These are phyloP conservation scores for Syrmaticus mikado DNA, from an alignment of 2,113 vertebrate species.

Conservation along the genomic window DNA sequence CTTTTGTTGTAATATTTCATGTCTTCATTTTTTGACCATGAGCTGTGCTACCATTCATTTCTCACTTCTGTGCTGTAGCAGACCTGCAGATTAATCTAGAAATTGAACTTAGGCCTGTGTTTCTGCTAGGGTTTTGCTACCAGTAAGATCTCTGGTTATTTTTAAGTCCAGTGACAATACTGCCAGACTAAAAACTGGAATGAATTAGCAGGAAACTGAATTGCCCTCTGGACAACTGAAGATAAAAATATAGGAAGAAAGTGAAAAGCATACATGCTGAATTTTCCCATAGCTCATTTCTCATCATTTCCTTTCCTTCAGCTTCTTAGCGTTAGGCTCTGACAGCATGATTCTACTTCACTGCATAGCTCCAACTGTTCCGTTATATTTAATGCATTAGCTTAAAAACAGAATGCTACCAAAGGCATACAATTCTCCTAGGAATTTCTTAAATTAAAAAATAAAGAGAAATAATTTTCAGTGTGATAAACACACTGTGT, in stretches of 20 bases:
- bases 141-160: not conserved
- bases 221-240: not conserved
- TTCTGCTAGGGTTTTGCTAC: not conserved
- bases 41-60: not conserved
- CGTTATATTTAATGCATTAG: not conserved
- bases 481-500: too few species aligned
- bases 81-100: not conserved
- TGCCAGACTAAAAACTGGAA: not conserved
- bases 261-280: not conserved
- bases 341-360: not conserved
- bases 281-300: not conserved
- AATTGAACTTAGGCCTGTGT: not conserved
- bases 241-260: not conserved
- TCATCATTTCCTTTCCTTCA: constrained; percentile 2
- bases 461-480: too few species aligned
- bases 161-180: not conserved
- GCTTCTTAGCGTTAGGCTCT: not conserved
- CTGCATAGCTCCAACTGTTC: not conserved
- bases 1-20: not conserved
- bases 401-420: not conserved
- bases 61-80: not conserved
- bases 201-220: not conserved
- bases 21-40: not conserved
- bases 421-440: not conserved
- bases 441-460: not conserved